Base-by-base conservation (phyloP, 2,797 vertebrate species). In the Bovichtus variegatus region DNA sequence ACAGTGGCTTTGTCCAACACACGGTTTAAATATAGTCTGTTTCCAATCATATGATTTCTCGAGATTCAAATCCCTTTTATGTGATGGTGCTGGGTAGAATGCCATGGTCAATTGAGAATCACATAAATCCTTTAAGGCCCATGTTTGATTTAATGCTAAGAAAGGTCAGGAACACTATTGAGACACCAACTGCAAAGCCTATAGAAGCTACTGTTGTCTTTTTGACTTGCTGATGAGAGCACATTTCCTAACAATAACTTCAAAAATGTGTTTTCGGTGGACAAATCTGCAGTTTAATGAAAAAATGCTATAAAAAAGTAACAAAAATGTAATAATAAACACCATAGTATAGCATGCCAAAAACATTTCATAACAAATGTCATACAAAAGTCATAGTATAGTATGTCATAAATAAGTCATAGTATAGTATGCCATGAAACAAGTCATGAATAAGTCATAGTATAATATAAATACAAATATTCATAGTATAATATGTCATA, bases 1-100 rank as follows among this genome's bases (percentile, higher is more conserved):
- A 78, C 54, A 60, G 23, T 9, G 47, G 4, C 19, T 50, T 53
- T 58, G 19, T 55, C 19, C 34, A 49, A 59, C 40, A 55, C 59
- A 21, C 8, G n/a, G n/a, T n/a, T n/a, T n/a, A n/a, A 21, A 68
- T 70, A 75, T 65, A 55, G 40, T 18, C 10, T 19, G 3, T 59
- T 75, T 64, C n/a, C 16, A 43, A 15, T 67, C 64, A 79, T 61
- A 38, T 69, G 58, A 74, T 47, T 50, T 38, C 36, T 51, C n/a
- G 12, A 50, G 18, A 16, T 66, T 51, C 43, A 34, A 29, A 18
- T 49, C 16, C 16, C 7, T n/a, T n/a, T n/a, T n/a, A n/a, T n/a
- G n/a, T n/a, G n/a, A n/a, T n/a, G n/a, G n/a, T n/a, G n/a, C n/a
- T 44, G 15, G n/a, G 31, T 13, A 13, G 44, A 8, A 57, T n/a